Conservation (phyloP, 1,140 invertebrate species). For the Hormaphis cornu region DNA sequence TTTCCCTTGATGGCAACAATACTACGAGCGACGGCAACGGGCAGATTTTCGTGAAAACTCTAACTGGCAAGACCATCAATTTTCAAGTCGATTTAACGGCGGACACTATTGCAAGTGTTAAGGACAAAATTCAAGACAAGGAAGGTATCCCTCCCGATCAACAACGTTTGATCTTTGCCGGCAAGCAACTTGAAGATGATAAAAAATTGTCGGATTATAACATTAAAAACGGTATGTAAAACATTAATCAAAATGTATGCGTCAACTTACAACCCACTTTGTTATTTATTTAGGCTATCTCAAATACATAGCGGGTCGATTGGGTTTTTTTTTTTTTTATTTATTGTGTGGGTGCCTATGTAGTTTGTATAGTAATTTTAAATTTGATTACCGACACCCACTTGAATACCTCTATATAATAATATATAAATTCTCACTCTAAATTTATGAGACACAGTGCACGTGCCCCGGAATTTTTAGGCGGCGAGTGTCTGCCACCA, state of each 20-base stretch:
- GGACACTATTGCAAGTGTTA: slow-evolving; percentile 91
- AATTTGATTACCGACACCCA: no score
- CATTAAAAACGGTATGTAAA: slow-evolving; percentile 34
- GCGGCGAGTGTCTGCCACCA: no score
- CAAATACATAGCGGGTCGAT: no score
- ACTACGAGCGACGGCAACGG: no score
- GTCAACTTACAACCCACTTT: neutral
- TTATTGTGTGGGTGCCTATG: no score
- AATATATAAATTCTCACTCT: no score
- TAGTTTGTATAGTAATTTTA: no score
- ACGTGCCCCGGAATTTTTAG: no score
- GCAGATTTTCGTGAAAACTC: slow-evolving; percentile 92
- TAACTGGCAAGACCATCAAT: slow-evolving; percentile 90
- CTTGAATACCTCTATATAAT: neutral
- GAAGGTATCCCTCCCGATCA: slow-evolving; percentile 50
- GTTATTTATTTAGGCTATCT: no score
- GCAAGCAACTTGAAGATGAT: slow-evolving; percentile 35
- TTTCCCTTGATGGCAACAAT: no score
- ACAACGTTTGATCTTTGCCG: slow-evolving; percentile 35
- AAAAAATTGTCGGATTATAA: slow-evolving; percentile 49
- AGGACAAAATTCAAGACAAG: slow-evolving; percentile 85
- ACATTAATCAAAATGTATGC: neutral
- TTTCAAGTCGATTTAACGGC: slow-evolving; percentile 85
- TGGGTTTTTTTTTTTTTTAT: no score
- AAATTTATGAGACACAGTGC: no score